phyloP scores from a whole-genome alignment of 2,888 invertebrate species.

The Harmothoe impar region DNA sequence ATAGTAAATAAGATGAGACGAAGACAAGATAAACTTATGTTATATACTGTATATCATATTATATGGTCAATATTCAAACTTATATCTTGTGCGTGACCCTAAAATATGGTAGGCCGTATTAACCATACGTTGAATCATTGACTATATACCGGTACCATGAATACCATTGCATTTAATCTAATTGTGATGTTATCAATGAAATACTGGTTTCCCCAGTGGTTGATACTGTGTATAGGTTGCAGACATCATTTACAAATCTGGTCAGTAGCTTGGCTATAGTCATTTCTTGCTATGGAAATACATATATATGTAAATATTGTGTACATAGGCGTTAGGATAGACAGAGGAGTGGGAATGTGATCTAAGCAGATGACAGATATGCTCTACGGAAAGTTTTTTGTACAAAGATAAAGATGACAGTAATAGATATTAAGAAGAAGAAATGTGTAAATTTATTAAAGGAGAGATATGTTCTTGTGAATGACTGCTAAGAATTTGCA shows the following conservation, averaged over 20 bases:
- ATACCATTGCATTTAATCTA: too few species aligned
- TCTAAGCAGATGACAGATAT: neutral
- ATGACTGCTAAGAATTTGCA: too few species aligned
- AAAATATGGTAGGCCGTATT: too few species aligned
- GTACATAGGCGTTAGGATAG: too few species aligned
- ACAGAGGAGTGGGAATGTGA: neutral
- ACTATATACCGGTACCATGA: too few species aligned
- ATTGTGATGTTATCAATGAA: too few species aligned
- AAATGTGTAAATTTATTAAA: neutral
- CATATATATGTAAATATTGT: neutral
- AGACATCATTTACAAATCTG: neutral
- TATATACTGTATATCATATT: too few species aligned
- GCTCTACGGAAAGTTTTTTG: neutral
- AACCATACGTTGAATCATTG: too few species aligned
- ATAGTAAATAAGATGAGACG: neutral
- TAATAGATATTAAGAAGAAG: neutral
- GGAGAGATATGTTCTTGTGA: neutral
- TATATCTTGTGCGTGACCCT: too few species aligned
- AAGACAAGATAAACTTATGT: neutral
- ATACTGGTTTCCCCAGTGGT: neutral
- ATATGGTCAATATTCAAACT: too few species aligned
- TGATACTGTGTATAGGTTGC: neutral
- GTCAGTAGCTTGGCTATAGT: neutral
- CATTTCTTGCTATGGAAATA: constrained; percentile 23
- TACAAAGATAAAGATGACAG: neutral